Conservation (phyloP, 2,797 vertebrate species). For the Chiroxiphia lanceolata region DNA sequence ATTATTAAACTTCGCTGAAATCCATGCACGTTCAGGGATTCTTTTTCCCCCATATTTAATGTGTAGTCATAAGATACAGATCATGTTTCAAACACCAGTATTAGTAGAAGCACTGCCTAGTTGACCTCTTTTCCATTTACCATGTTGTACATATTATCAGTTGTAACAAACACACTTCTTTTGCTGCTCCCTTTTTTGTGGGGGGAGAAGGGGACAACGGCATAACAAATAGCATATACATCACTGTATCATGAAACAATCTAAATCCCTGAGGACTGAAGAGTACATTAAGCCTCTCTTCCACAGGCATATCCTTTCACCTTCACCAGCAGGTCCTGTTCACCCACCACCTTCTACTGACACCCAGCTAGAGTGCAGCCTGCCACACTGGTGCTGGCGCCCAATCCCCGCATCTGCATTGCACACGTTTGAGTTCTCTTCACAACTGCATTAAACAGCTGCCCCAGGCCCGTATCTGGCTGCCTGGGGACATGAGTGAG, state of each 20-base stretch:
- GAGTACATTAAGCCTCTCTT: neutral
- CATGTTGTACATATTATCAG: neutral
- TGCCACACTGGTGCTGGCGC: neutral
- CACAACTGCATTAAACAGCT: neutral
- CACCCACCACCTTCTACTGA: neutral
- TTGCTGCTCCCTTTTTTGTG: neutral
- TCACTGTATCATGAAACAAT: neutral
- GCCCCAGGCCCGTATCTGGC: neutral
- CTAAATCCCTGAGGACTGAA: neutral
- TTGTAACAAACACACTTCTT: neutral
- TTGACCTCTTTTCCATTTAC: conserved; percentile 11
- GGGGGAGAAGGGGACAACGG: neutral
- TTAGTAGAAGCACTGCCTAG: neutral
- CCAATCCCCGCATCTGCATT: accelerated
- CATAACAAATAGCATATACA: neutral
- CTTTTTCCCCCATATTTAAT: neutral
- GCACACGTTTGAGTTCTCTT: neutral
- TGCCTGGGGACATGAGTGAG: neutral
- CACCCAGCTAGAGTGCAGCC: accelerated
- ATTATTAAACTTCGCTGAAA: neutral
- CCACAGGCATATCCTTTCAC: neutral
- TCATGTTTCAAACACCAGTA: neutral
- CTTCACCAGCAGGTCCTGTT: neutral
- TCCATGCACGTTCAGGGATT: neutral
- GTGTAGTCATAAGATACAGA: neutral